Evolutionary conservation across 1,140 invertebrate genomes (phyloP), one percentile per base, ranked within the genome.

Genomic region (Callitettix versicolor): DNA sequence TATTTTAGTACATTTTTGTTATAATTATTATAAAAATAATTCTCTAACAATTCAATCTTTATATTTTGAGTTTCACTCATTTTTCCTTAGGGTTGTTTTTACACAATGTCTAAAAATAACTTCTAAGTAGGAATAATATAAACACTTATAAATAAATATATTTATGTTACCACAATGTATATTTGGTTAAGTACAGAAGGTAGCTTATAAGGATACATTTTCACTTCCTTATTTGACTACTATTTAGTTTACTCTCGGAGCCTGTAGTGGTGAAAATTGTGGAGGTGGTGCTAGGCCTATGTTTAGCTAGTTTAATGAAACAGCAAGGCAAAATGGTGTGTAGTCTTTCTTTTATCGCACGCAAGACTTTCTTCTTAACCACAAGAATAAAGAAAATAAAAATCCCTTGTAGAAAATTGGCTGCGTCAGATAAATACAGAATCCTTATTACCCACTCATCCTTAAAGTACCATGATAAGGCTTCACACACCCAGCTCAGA

Each of bases 341-440:
- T 7, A 56, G 4, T n/a, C 42, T 24, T 14, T 21, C 5, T 42
- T 46, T 34, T 7, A 59, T 41, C 1, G 48, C 55, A 30, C 51
- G 43, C 5, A 59, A 26, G 12, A 59, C 58, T 30, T 55, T 52
- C 21, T 74, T 72, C 63, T 83, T 84, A 71, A 80, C 81, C 0
- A 84, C 81, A 63, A 84, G 84, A 51, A 83, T 81, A 33, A 82
- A 64, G 68, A 84, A 84, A n/a, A 84, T 82, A 47, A 82, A 77
- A 0, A 82, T 59, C n/a, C 81, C 81, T 55, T 82, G 61, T 11
- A 77, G 68, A 1, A 78, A 73, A 58, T 81, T 81, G 0, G 72
- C 71, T 40, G 81, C 53, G 55, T 82, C 79, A 0, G 74, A 70
- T 2, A 80, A 51, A 24, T 79, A 75, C 78, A 80, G 84, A n/a